Evolutionary conservation across 2,888 invertebrate species (phyloP).

Genomic region (Andrena minutula): DNA sequence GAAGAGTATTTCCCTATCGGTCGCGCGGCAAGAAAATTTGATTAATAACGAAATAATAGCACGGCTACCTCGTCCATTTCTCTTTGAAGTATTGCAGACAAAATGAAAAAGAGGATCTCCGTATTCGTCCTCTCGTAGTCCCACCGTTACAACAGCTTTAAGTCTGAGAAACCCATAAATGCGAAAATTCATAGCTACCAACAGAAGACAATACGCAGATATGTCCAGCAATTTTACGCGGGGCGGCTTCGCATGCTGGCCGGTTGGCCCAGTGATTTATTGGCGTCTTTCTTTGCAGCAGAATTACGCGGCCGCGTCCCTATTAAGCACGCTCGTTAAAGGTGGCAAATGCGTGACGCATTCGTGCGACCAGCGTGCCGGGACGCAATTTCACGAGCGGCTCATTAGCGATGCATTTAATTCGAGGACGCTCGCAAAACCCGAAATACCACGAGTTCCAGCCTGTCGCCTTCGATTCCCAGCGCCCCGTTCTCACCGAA

Average conservation of each 20-base stretch:
- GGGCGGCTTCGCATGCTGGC: not conserved
- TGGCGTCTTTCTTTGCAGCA: conserved; percentile 38
- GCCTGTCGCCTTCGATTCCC: conserved; percentile 9
- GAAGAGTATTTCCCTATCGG: conserved; percentile 76
- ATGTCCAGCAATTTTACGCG: conserved; percentile 25
- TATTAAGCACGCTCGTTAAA: conserved; percentile 74
- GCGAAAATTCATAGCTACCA: conserved; percentile 15
- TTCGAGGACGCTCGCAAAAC: conserved; percentile 63
- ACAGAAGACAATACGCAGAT: conserved; percentile 22
- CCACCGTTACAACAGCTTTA: conserved; percentile 8
- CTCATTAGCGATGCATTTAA: conserved; percentile 78
- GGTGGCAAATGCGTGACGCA: conserved; percentile 68
- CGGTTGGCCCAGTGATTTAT: conserved; percentile 57
- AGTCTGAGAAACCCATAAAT: not conserved
- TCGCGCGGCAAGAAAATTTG: conserved; percentile 78
- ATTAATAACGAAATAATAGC: conserved; percentile 83
- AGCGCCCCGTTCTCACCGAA: conserved; percentile 6
- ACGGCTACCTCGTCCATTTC: conserved; percentile 57
- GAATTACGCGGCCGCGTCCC: conserved; percentile 56
- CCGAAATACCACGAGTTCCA: conserved; percentile 55
- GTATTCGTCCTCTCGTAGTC: not conserved
- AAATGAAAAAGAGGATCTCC: conserved; percentile 6
- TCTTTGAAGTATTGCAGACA: conserved; percentile 45
- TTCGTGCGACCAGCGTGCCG: conserved; percentile 67
- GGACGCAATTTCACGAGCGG: conserved; percentile 68